Evolutionary conservation across 2,797 vertebrate species (phyloP).

Genomic region (Melopsittacus undulatus): DNA sequence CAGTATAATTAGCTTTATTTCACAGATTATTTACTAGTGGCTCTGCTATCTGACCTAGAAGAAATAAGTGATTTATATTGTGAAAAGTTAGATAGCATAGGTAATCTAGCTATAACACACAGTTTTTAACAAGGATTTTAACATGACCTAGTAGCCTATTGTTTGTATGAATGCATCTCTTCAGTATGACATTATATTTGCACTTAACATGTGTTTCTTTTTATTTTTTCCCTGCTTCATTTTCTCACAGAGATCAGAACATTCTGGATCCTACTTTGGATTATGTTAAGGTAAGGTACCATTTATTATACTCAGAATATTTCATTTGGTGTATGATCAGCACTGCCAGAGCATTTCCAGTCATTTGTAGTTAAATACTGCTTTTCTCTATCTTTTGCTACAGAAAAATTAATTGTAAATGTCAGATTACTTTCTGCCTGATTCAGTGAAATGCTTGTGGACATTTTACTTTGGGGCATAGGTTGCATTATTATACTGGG

Average conservation of each 20-base stretch:
- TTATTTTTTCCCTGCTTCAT: neutral
- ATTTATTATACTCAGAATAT: neutral
- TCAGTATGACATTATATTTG: neutral
- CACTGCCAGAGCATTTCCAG: neutral
- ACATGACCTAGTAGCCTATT: neutral
- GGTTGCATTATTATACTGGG: neutral
- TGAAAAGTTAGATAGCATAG: neutral
- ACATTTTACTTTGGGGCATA: neutral
- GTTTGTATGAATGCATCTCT: neutral
- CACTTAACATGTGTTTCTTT: conserved; percentile 60
- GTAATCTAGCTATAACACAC: neutral
- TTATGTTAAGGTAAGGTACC: conserved; percentile 86
- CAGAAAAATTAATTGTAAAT: neutral
- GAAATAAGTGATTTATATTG: neutral
- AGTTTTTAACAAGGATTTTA: neutral
- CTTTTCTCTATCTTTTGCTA: neutral
- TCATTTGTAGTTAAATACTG: neutral
- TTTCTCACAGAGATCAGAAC: conserved; percentile 74
- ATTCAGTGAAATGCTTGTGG: neutral
- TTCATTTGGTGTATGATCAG: neutral
- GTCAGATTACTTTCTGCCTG: neutral
- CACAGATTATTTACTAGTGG: neutral
- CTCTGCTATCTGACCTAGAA: neutral
- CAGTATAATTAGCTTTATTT: neutral
- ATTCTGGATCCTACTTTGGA: conserved; percentile 80